These are phyloP conservation scores for Heterotilapia buettikoferi DNA, from an alignment of 2,113 vertebrate genomes.

Conservation along the genomic window DNA sequence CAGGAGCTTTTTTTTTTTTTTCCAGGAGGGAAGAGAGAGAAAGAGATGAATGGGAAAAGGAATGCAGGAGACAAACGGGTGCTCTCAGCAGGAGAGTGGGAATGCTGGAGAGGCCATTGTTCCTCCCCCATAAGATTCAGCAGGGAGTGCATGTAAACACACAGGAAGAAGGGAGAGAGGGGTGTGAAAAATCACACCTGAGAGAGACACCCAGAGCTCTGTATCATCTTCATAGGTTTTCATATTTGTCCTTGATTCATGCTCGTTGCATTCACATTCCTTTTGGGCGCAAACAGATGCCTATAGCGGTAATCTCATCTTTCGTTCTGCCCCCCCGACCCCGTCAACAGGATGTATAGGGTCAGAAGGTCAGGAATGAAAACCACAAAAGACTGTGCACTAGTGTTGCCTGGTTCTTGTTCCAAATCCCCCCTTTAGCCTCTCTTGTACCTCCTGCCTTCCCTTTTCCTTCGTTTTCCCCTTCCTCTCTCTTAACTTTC, in stretches of 20 bases:
- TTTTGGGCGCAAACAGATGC: background rate
- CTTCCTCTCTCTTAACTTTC: conserved; percentile 39
- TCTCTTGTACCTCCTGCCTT: conserved; percentile 34
- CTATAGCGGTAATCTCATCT: conserved; percentile 54
- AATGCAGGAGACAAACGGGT: conserved; percentile 68
- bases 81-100: conserved; percentile 71
- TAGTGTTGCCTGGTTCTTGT: conserved; percentile 56
- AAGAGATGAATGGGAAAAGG: conserved; percentile 70
- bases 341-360: conserved; percentile 61
- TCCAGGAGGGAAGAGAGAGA: conserved; percentile 45
- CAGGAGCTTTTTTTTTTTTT: conserved; percentile 20
- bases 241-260: background rate
- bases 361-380: conserved; percentile 63
- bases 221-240: background rate
- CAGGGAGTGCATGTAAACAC: conserved; percentile 53
- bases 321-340: conserved; percentile 5
- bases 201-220: background rate
- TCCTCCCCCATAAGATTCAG: conserved; percentile 32
- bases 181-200: conserved; percentile 59
- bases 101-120: conserved; percentile 59
- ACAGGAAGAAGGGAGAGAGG: conserved; percentile 6
- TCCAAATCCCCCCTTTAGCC: conserved; percentile 24
- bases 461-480: conserved; percentile 7
- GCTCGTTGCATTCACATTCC: background rate
- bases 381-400: conserved; percentile 62